phyloP scores from a whole-genome alignment of 2,113 vertebrate species.

The Recurvirostra avosetta region DNA sequence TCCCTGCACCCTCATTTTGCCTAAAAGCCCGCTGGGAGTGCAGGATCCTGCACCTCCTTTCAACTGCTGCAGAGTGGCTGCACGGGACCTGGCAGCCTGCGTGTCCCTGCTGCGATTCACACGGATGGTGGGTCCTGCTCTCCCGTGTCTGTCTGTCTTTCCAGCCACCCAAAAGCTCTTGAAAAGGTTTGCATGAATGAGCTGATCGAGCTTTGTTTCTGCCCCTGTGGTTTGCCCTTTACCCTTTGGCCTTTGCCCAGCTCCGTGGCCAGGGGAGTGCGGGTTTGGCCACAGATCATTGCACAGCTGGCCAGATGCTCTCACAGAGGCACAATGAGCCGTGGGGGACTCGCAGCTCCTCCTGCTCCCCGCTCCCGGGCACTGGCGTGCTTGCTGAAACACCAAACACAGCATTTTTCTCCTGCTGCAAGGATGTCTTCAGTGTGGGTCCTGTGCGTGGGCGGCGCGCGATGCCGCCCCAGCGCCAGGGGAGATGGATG shows the following conservation, averaged over 20 bases:
- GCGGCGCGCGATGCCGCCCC: fast-evolving
- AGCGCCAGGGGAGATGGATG: not conserved
- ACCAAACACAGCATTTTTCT: not conserved
- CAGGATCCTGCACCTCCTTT: not conserved
- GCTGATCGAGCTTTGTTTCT: constrained; percentile 39
- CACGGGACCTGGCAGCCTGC: not conserved
- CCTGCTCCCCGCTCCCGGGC: not conserved
- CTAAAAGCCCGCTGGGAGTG: not conserved
- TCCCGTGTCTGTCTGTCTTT: not conserved
- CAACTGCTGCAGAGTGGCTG: not conserved
- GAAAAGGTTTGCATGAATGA: constrained; percentile 48
- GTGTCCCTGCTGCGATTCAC: not conserved
- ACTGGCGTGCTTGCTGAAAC: not conserved
- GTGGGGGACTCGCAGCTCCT: not conserved
- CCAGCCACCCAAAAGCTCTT: not conserved
- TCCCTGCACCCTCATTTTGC: not conserved
- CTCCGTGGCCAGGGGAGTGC: not conserved
- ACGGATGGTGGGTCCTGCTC: not conserved
- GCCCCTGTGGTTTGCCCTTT: constrained; percentile 18
- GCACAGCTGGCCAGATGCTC: constrained; percentile 41
- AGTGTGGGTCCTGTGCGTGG: fast-evolving
- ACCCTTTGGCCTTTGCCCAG: constrained; percentile 59
- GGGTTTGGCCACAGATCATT: constrained; percentile 38
- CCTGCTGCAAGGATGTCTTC: not conserved
- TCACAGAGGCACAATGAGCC: not conserved